Evolutionary conservation across 1,140 invertebrate genomes (phyloP).

Genomic region (Prorops nasuta): DNA sequence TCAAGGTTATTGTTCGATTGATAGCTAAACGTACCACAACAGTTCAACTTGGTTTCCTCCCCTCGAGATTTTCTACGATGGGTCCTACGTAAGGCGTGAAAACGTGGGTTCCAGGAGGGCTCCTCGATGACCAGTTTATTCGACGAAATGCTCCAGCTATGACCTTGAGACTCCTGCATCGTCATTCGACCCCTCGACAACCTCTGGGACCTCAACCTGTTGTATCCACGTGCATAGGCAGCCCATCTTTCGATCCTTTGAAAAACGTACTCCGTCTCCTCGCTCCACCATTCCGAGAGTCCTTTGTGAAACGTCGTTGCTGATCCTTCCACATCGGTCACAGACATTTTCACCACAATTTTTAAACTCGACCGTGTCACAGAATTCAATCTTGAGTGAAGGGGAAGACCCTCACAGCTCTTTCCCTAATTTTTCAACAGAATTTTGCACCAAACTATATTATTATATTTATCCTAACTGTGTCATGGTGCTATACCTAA

Average conservation of each 20-base stretch:
- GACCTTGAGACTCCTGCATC: conserved; percentile 33
- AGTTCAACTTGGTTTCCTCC: conserved; percentile 43
- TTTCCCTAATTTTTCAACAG: too few species aligned
- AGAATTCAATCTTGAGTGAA: too few species aligned
- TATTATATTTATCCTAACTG: too few species aligned
- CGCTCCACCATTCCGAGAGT: conserved; percentile 47
- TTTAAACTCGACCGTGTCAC: too few species aligned
- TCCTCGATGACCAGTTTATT: conserved; percentile 30
- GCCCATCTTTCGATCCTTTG: conserved; percentile 51
- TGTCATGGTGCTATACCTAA: too few species aligned
- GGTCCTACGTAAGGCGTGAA: conserved; percentile 22
- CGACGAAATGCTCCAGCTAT: conserved; percentile 25
- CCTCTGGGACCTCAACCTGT: conserved; percentile 39
- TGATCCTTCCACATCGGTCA: conserved; percentile 13
- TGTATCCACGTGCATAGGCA: conserved; percentile 44
- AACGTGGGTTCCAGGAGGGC: conserved; percentile 18
- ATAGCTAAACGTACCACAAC: conserved; percentile 43
- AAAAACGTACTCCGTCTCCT: conserved; percentile 46
- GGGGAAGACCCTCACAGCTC: too few species aligned
- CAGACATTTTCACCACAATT: conserved; percentile 12
- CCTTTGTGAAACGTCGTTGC: conserved; percentile 24
- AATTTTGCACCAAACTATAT: too few species aligned
- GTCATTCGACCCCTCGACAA: conserved; percentile 33
- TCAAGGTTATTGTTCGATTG: conserved; percentile 46
- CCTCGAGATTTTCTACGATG: conserved; percentile 14